These are phyloP conservation scores for Drosophila picticornis DNA, from an alignment of 2,888 invertebrate genomes.

Conservation along the genomic window DNA sequence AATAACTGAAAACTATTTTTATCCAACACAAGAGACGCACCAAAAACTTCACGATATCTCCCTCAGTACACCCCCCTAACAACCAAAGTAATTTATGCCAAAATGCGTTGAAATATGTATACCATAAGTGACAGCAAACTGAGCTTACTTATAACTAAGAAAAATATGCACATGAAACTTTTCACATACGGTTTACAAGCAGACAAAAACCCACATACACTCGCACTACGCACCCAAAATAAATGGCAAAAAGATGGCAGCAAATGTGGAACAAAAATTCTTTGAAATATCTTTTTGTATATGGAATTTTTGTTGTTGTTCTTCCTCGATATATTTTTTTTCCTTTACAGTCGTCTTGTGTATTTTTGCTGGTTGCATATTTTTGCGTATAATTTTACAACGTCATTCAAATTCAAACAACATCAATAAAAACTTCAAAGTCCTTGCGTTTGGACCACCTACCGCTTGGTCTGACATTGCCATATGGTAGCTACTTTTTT, in stretches of 20 bases:
- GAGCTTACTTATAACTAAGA: conserved; percentile 30
- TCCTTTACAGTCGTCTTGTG: conserved; percentile 8
- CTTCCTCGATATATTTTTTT: conserved; percentile 1
- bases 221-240: conserved; percentile 9
- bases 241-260: conserved; percentile 43
- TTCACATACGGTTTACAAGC: conserved; percentile 59
- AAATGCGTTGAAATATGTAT: conserved; percentile 23
- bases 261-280: conserved; percentile 31
- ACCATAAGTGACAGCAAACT: conserved; percentile 22
- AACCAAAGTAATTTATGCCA: conserved; percentile 30
- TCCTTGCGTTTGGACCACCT: conserved; percentile 44
- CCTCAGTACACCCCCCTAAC: background rate
- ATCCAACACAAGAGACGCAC: conserved; percentile 18
- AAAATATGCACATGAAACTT: conserved; percentile 68
- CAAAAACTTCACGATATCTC: conserved; percentile 6
- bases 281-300: conserved; percentile 32
- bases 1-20: conserved; percentile 31
- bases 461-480: conserved; percentile 16
- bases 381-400: conserved; percentile 77
- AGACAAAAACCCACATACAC: conserved; percentile 27
- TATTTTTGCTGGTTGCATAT: conserved; percentile 52
- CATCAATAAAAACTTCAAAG: conserved; percentile 78
- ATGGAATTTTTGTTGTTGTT: conserved; percentile 12
- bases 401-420: conserved; percentile 78
- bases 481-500: conserved; percentile 26